Evolutionary conservation across 1,140 invertebrate genomes (phyloP).

Genomic region (Panagrolaimus sp.): DNA sequence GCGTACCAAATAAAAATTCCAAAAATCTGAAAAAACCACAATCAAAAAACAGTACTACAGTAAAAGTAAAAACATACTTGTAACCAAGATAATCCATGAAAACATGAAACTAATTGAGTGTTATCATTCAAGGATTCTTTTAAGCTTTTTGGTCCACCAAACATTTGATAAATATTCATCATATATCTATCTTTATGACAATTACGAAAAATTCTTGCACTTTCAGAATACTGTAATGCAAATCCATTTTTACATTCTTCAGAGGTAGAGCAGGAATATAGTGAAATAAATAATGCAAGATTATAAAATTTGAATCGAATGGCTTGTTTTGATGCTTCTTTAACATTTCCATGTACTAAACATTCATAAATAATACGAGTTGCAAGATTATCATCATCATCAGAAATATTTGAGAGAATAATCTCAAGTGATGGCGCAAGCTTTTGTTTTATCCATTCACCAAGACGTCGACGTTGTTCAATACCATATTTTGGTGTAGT

Average conservation of each 20-base stretch:
- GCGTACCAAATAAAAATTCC: slow-evolving; percentile 1
- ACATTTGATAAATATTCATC: slow-evolving; percentile 9
- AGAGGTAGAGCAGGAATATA: not conserved
- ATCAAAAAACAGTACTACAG: not conserved
- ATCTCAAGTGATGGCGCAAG: not conserved
- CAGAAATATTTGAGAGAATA: not conserved
- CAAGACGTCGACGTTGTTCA: slow-evolving; percentile 16
- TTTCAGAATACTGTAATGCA: not conserved
- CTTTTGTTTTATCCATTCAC: slow-evolving; percentile 12
- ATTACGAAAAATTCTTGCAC: not conserved
- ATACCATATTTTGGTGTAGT: not conserved
- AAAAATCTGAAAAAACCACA: not conserved
- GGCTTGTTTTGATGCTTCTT: not conserved
- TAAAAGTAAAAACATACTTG: not conserved
- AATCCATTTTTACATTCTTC: not conserved
- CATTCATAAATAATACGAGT: slow-evolving; percentile 10
- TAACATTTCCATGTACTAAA: not conserved
- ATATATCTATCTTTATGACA: not conserved
- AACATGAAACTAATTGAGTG: not conserved
- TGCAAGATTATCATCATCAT: not conserved
- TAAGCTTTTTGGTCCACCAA: not conserved
- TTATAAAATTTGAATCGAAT: not conserved
- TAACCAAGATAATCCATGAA: not conserved
- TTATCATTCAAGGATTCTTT: not conserved
- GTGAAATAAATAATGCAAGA: slow-evolving; percentile 1